Percentiles rank a stretch among this genome's conserved stretches.
phyloP scores from a whole-genome alignment of 2,888 invertebrate species.

The Aromia moschata region DNA sequence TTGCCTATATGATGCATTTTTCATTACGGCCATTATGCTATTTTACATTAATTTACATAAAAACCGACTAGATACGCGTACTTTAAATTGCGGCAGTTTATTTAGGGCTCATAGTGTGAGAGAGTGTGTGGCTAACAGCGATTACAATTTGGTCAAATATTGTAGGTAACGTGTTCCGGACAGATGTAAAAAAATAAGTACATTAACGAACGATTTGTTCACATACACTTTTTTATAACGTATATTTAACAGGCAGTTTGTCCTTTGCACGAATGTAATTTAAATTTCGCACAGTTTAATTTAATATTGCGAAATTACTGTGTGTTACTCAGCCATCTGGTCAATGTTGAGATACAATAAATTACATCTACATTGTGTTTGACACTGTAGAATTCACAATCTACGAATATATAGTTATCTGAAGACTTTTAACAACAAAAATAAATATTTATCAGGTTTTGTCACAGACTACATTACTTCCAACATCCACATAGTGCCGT shows the following conservation, averaged over 20 bases:
- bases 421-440: not conserved
- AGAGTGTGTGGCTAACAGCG: not conserved
- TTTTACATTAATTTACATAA: not conserved
- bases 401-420: not conserved
- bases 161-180: not conserved
- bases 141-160: not conserved
- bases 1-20: too few species aligned
- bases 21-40: too few species aligned
- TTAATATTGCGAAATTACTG: too few species aligned
- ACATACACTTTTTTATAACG: not conserved
- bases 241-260: not conserved
- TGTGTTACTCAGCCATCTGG: not conserved
- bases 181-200: not conserved
- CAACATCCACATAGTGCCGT: too few species aligned
- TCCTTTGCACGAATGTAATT: conserved; percentile 10
- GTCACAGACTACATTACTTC: not conserved
- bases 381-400: too few species aligned
- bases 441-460: not conserved
- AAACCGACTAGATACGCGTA: not conserved
- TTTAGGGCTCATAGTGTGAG: not conserved
- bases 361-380: not conserved
- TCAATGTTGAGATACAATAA: not conserved
- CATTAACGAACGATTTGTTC: conserved; percentile 2
- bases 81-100: not conserved
- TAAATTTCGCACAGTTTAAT: not conserved